Evolutionary conservation across 2,888 invertebrate species (phyloP), one percentile per base, ranked within the genome.

Genomic region (Ennomos fuscantarius): DNA sequence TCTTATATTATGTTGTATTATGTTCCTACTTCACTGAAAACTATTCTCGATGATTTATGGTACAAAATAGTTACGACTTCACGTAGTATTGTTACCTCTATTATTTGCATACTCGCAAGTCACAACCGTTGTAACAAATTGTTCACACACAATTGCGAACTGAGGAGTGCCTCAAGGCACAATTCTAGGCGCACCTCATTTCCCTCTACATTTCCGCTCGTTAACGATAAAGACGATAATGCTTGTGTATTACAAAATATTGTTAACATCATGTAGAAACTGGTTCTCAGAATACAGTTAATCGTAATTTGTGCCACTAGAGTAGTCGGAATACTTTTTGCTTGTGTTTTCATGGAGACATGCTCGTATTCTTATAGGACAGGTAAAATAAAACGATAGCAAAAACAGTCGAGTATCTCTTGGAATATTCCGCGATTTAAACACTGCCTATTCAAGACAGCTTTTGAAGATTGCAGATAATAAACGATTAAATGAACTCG

Each of bases 201-300:
- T 84, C 74, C 78, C 73, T 73, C 66, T 74, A 68, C 75, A 74
- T 86, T 86, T 89, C 88, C 86, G 84, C 77, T 87, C 82, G 81
- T 84, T 85, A 78, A 67, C 76, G 80, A 84, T 84, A 86, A 84
- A 78, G 74, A 81, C 77, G 77, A 83, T 87, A 86, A 86, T 87
- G 78, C 76, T 69, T 68, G 73, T 70, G 74, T 80, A 84, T 87
- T 85, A 87, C 82, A 82, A 82, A 82, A 84, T 80, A 81, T 80
- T 76, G 79, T 83, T 82, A 84, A 79, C 75, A 76, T 85, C 71
- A 78, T 77, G 77, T 68, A 73, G 60, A 49, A 81, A 84, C 86
- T 74, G 76, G 87, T 87, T 86, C 70, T 66, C 68, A 70, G 74
- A 79, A 72, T 82, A 87, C 84, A 82, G 85, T 86, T 87, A 84